Evolutionary conservation across 2,888 invertebrate genomes (phyloP), one percentile per base, ranked within the genome.

Genomic region (Troglohyphantes excavatus): DNA sequence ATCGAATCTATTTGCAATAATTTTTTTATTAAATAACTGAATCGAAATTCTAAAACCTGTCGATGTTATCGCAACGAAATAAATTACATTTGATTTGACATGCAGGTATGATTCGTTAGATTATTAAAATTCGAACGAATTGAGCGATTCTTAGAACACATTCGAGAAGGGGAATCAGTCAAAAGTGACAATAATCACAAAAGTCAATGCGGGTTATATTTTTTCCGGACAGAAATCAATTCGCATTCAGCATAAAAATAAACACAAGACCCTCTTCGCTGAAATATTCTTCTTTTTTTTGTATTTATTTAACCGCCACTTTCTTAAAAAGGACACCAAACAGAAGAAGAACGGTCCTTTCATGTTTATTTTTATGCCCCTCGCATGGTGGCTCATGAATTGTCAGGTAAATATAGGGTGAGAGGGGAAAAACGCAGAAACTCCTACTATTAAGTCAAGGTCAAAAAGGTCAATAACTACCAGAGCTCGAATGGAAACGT

Each of bases 381-480:
- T 53, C 53, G 17, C 21, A 63, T 23, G 65, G 78, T 65, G 65
- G 67, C 9, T 27, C 21, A 29, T 26, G 67, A 67, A 68, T 72
- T 43, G 79, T 68, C 79, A 67, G 27, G 43, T 39, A 67, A 78
- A 63, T 39, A 11, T 43, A 43, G 43, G 19, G 26, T 33, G 26
- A 13, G 43, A 27, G 33, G 46, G 43, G 39, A 21, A 33, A n/a
- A 19, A 27, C 33, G 23, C 43, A 27, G 63, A 82, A 82, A 68
- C 68, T 23, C 59, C 67, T 53, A 70, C 70, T 59, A 29, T 39
- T 67, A n/a, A 27, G 7, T 39, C 59, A 73, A 83, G 83, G 83
- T 83, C 83, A 43, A 65, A 70, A 65, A 43, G 83, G 72, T 83
- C 83, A 83, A 39, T 63, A 83, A 27, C 83, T 23, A 61, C 63